These are phyloP conservation scores for Lindbergichthys nudifrons DNA, from an alignment of 2,797 vertebrate species.

Conservation along the genomic window DNA sequence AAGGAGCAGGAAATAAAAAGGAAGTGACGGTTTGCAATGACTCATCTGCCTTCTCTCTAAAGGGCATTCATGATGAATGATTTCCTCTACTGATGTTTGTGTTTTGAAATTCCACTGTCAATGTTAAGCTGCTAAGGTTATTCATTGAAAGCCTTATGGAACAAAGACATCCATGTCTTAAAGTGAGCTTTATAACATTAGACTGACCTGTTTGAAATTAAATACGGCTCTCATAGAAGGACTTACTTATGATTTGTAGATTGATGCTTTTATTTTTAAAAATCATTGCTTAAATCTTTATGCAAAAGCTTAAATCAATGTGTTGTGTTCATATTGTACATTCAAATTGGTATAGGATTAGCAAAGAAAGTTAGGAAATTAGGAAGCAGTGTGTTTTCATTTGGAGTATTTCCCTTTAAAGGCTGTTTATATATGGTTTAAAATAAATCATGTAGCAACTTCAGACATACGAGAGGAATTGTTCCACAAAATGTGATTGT, in stretches of 20 bases:
- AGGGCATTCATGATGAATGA: slow-evolving; percentile 43
- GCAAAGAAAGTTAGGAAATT: slow-evolving; percentile 14
- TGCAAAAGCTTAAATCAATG: slow-evolving; percentile 40
- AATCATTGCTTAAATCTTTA: slow-evolving; percentile 61
- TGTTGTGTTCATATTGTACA: slow-evolving; percentile 48
- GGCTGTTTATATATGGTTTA: slow-evolving; percentile 44
- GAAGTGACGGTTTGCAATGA: slow-evolving; percentile 23
- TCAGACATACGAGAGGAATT: slow-evolving; percentile 42
- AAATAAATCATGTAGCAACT: slow-evolving; percentile 56
- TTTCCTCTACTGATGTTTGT: slow-evolving; percentile 21
- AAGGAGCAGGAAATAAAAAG: not conserved
- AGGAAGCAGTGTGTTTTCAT: slow-evolving; percentile 39
- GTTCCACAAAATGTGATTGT: slow-evolving; percentile 58
- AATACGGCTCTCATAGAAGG: slow-evolving; percentile 30
- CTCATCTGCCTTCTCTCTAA: slow-evolving; percentile 28
- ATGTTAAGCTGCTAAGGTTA: slow-evolving; percentile 43
- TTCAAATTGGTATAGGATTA: slow-evolving; percentile 51
- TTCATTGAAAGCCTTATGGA: slow-evolving; percentile 24
- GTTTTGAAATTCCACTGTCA: slow-evolving; percentile 24
- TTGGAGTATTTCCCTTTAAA: slow-evolving; percentile 49
- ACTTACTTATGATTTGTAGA: slow-evolving; percentile 57
- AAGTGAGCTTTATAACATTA: slow-evolving; percentile 39
- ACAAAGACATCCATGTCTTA: slow-evolving; percentile 20
- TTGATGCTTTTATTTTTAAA: slow-evolving; percentile 45
- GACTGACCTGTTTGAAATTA: slow-evolving; percentile 39